Evolutionary conservation across 1,140 invertebrate genomes (phyloP).

Genomic region (Drosophila truncata): DNA sequence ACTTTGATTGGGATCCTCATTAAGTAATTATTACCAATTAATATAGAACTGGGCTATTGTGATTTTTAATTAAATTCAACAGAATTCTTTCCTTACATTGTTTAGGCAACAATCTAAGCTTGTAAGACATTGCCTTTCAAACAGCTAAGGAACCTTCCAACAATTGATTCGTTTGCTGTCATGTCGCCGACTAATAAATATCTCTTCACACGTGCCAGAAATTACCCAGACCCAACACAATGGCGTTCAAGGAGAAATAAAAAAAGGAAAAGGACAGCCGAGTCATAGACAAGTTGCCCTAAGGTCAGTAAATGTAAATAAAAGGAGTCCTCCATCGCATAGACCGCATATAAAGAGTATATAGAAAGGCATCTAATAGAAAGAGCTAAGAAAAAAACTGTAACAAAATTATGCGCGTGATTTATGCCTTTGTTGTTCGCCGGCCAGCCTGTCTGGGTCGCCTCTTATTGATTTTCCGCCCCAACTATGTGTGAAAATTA

Average conservation of each 20-base stretch:
- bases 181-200: constrained; percentile 56
- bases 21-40: not conserved
- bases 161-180: constrained; percentile 23
- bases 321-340: constrained; percentile 22
- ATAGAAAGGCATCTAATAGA: constrained; percentile 31
- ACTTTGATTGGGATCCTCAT: not conserved
- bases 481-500: constrained; percentile 77
- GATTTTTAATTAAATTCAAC: not conserved
- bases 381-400: constrained; percentile 40
- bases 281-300: constrained; percentile 11
- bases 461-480: constrained; percentile 58
- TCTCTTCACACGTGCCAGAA: constrained; percentile 67
- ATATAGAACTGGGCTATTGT: not conserved
- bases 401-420: constrained; percentile 70
- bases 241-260: not conserved
- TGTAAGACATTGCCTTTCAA: not conserved
- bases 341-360: constrained; percentile 2
- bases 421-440: constrained; percentile 64
- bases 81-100: no score
- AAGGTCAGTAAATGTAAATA: constrained; percentile 77
- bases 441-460: constrained; percentile 19
- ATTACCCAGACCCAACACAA: constrained; percentile 50
- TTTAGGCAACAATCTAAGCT: not conserved
- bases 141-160: not conserved
- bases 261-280: constrained; percentile 3